Evolutionary conservation across 1,140 invertebrate species (phyloP).

Genomic region (Caerostris darwini): DNA sequence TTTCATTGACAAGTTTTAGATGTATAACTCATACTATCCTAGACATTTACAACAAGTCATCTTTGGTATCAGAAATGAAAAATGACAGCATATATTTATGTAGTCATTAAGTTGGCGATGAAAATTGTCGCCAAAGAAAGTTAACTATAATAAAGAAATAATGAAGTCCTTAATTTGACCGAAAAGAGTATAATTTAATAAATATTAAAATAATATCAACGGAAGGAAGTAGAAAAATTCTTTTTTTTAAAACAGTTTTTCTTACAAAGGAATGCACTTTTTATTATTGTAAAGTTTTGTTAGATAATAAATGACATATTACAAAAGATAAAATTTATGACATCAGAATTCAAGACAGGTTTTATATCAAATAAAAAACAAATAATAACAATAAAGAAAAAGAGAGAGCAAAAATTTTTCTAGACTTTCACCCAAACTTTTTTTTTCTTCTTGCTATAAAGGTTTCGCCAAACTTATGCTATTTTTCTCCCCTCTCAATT

Average conservation of each 20-base stretch:
- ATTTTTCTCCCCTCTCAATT: not conserved
- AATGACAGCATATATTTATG: not conserved
- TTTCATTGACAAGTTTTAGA: too few species aligned
- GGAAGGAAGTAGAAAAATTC: too few species aligned
- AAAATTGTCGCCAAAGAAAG: too few species aligned
- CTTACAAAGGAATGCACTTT: too few species aligned
- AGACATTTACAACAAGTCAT: not conserved
- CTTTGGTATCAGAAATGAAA: not conserved
- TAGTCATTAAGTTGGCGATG: not conserved
- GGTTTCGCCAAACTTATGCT: not conserved
- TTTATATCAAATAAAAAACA: not conserved
- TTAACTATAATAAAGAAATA: too few species aligned
- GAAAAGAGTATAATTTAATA: too few species aligned
- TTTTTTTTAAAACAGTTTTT: too few species aligned
- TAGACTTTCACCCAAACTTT: not conserved
- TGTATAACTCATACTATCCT: too few species aligned
- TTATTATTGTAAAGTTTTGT: not conserved
- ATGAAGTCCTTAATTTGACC: too few species aligned
- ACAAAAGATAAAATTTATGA: constrained; percentile 30
- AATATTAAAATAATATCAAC: too few species aligned
- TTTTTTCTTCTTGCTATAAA: not conserved
- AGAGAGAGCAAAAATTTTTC: not conserved
- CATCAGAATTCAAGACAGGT: constrained; percentile 29
- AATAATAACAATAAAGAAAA: not conserved
- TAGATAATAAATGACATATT: not conserved